Conservation (phyloP, 1,140 invertebrate species). For the Rhagoletis pomonella region DNA sequence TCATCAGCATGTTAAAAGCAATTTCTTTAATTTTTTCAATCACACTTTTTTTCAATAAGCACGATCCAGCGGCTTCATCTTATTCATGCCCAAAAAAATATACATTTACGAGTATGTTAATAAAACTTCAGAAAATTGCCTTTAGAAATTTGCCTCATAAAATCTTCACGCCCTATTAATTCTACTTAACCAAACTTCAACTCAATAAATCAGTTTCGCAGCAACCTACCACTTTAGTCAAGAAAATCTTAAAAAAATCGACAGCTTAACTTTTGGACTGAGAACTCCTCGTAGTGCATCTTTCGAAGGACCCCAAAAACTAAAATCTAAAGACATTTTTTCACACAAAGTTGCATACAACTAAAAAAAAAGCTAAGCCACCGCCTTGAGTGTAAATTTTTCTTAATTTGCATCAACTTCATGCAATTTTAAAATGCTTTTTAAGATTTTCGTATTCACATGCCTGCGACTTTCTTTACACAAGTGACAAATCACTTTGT, state of each 20-base stretch:
- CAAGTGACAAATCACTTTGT: neutral
- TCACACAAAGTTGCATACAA: neutral
- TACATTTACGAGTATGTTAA: no score
- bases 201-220: neutral
- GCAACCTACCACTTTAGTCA: neutral
- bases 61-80: no score
- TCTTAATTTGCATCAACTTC: neutral
- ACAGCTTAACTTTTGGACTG: no score
- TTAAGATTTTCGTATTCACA: neutral
- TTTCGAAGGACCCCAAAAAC: neutral
- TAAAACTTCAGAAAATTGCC: no score
- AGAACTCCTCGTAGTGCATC: neutral
- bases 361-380: neutral
- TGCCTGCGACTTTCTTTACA: neutral
- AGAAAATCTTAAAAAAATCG: no score
- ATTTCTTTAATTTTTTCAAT: no score
- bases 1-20: no score
- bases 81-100: no score
- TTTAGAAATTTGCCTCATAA: no score
- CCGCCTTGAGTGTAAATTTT: neutral
- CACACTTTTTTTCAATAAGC: no score
- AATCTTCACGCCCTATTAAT: neutral
- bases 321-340: neutral
- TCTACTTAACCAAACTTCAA: neutral
- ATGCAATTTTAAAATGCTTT: neutral